A percentile compares a stretch with the other conserved stretches of the same genome.
phyloP scores from a whole-genome alignment of 1,140 invertebrate genomes.

The Zaprionus capensis region DNA sequence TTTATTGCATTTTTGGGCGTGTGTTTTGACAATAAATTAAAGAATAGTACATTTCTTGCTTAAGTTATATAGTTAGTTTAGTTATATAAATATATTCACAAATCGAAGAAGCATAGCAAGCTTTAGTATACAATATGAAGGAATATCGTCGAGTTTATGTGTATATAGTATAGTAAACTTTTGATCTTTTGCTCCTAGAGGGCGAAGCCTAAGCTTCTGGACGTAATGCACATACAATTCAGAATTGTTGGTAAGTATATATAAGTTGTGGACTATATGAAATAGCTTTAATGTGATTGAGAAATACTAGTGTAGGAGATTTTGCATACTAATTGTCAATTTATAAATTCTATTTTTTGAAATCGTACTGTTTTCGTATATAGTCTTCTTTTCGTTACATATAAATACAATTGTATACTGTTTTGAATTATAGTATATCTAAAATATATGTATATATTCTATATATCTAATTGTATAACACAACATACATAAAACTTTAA shows the following conservation, averaged over 20 bases:
- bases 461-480: conserved; percentile 55
- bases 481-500: conserved; percentile 38
- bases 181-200: conserved; percentile 41
- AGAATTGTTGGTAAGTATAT: conserved; percentile 32
- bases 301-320: neutral
- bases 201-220: conserved; percentile 45
- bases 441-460: conserved; percentile 11
- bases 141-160: conserved; percentile 62
- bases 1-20: conserved; percentile 55
- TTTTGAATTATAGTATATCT: conserved; percentile 29
- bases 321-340: conserved; percentile 10
- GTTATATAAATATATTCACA: conserved; percentile 66
- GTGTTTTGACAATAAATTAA: conserved; percentile 42
- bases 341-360: conserved; percentile 29
- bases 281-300: neutral
- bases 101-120: conserved; percentile 64
- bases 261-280: conserved; percentile 18
- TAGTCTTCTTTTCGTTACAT: conserved; percentile 63
- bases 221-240: conserved; percentile 51
- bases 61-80: too few relatives aligned
- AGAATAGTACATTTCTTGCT: conserved; percentile 28
- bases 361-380: conserved; percentile 48
- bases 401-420: conserved; percentile 53
- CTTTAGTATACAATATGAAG: conserved; percentile 60
- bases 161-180: conserved; percentile 44